A percentile compares a stretch with the other conserved stretches of the same genome.
phyloP scores from a whole-genome alignment of 2,797 vertebrate species.

The Balearica regulorum region DNA sequence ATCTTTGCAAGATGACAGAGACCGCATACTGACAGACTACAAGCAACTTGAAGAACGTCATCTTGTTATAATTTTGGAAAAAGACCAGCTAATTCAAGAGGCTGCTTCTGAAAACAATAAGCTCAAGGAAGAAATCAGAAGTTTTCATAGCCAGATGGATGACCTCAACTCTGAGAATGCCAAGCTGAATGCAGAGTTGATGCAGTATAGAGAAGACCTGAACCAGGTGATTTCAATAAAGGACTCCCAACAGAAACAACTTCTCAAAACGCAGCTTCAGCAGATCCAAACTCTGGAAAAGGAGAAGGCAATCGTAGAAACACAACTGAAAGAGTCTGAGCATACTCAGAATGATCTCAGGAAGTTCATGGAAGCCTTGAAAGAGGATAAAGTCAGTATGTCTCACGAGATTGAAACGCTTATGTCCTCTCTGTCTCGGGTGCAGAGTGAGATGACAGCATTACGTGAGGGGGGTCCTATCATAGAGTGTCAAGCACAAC shows the following conservation, averaged over 20 bases:
- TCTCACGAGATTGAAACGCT: constrained; percentile 65
- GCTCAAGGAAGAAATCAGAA: constrained; percentile 88
- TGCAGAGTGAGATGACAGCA: constrained; percentile 49
- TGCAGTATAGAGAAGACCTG: constrained; percentile 88
- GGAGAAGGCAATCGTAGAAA: constrained; percentile 73
- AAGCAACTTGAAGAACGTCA: constrained; percentile 92
- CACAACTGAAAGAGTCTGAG: constrained; percentile 57
- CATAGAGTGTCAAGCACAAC: constrained; percentile 22
- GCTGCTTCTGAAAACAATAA: constrained; percentile 91
- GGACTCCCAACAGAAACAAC: constrained; percentile 92
- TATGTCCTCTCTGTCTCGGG: not conserved
- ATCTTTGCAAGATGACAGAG: constrained; percentile 94
- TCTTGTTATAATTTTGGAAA: constrained; percentile 84
- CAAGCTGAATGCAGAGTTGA: constrained; percentile 88
- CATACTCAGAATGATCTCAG: constrained; percentile 56
- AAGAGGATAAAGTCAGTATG: constrained; percentile 64
- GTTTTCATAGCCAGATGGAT: constrained; percentile 83
- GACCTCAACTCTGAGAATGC: constrained; percentile 94
- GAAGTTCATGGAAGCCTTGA: constrained; percentile 37
- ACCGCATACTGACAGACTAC: constrained; percentile 85
- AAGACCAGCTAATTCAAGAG: constrained; percentile 93
- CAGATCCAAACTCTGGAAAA: constrained; percentile 80
- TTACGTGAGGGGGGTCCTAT: constrained; percentile 41
- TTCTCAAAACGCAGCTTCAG: constrained; percentile 83
- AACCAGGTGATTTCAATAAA: constrained; percentile 93